phyloP scores from a whole-genome alignment of 2,888 invertebrate genomes.

The Pandemis cinnamomeana region DNA sequence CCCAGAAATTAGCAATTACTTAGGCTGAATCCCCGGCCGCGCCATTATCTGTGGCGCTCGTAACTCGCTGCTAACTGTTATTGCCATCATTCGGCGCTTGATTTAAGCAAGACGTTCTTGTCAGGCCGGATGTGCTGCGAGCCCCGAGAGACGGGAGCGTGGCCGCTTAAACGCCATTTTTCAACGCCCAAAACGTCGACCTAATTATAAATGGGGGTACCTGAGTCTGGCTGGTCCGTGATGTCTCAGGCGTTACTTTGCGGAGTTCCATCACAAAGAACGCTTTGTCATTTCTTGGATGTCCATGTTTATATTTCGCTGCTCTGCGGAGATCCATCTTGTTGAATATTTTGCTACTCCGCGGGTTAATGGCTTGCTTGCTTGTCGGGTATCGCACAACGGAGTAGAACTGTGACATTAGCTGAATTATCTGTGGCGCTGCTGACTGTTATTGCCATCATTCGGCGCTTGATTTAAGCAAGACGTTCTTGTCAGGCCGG shows the following conservation, averaged over 20 bases:
- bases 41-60: conserved; percentile 71
- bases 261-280: not conserved
- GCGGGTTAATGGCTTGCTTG: conserved; percentile 53
- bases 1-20: conserved; percentile 79
- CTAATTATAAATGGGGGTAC: not conserved
- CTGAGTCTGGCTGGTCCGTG: too few relatives aligned
- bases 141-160: not conserved
- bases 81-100: conserved; percentile 77
- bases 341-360: too few relatives aligned
- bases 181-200: not conserved
- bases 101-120: conserved; percentile 77
- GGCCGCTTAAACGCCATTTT: not conserved
- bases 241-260: not conserved
- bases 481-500: conserved; percentile 59
- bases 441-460: conserved; percentile 80
- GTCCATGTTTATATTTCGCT: too few relatives aligned
- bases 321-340: too few relatives aligned
- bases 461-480: conserved; percentile 80
- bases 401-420: too few relatives aligned
- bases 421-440: conserved; percentile 64
- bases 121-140: conserved; percentile 15
- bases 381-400: too few relatives aligned
- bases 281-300: not conserved
- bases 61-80: conserved; percentile 78
- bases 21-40: conserved; percentile 69